Evolutionary conservation across 1,140 invertebrate species (phyloP).

Genomic region (Caerostris extrusa): DNA sequence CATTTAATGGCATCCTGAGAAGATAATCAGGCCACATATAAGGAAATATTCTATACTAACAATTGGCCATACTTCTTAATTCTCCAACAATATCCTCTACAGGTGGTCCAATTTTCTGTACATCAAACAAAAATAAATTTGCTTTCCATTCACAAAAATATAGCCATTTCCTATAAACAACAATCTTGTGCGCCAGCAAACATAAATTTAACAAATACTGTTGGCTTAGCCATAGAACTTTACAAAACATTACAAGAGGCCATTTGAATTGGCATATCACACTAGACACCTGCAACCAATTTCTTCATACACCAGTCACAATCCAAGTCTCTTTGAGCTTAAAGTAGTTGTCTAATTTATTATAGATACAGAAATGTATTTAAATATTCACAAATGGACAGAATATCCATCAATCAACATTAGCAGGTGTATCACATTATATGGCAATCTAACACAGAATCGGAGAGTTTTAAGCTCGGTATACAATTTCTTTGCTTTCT

Average conservation of each 20-base stretch:
- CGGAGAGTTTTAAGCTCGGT: slow-evolving; percentile 75
- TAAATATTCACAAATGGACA: slow-evolving; percentile 75
- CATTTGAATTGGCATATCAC: slow-evolving; percentile 72
- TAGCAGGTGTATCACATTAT: slow-evolving; percentile 75
- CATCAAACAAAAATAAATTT: slow-evolving; percentile 76
- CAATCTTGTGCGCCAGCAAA: slow-evolving; percentile 77
- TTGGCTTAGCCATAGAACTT: slow-evolving; percentile 70
- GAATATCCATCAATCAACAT: slow-evolving; percentile 68
- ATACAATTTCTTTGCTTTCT: slow-evolving; percentile 1
- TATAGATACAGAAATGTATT: slow-evolving; percentile 66
- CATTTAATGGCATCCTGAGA: slow-evolving; percentile 76
- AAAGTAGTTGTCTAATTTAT: slow-evolving; percentile 35
- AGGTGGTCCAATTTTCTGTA: slow-evolving; percentile 76
- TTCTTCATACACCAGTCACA: slow-evolving; percentile 16
- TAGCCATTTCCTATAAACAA: slow-evolving; percentile 76
- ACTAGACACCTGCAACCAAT: slow-evolving; percentile 71
- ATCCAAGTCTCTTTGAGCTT: slow-evolving; percentile 72
- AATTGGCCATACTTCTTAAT: slow-evolving; percentile 65
- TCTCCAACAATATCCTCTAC: slow-evolving; percentile 72
- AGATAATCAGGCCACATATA: slow-evolving; percentile 73
- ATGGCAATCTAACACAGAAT: slow-evolving; percentile 76
- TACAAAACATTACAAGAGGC: slow-evolving; percentile 61
- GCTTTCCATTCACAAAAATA: slow-evolving; percentile 75
- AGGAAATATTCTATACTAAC: slow-evolving; percentile 68
- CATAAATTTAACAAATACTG: slow-evolving; percentile 71